Base-by-base conservation (phyloP, 2,888 invertebrate genomes). In the Polydesmus complanatus region DNA sequence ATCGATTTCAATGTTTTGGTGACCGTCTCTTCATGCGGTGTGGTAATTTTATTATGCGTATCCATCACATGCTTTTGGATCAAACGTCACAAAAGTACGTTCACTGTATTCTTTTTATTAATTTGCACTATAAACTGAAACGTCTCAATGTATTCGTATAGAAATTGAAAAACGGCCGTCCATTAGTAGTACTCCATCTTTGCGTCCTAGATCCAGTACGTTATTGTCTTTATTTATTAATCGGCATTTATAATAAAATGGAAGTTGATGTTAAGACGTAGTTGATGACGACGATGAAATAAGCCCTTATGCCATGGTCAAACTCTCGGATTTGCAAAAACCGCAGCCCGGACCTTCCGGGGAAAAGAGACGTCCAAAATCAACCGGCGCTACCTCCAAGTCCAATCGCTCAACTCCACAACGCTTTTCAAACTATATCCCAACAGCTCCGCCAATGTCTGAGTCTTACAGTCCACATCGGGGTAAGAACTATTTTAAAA, bases 371-470 rank as follows among this genome's bases (percentile, higher is more conserved):
- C 37, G 37, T 37, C 37, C 5, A 8, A 37, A 37, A 37, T 8
- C 51, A 51, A 11, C 51, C n/a, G 22, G 51, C n/a, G 51, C 8
- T 8, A 3, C 8, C 8, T 8, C 51, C 5, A 51, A n/a, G n/a
- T 51, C 51, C 5, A 8, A 5, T 14, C 5, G 37, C 14, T 5
- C 8, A 37, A 37, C 37, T 37, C 37, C 37, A 8, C 37, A 37
- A 37, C 37, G 37, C 14, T 37, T 37, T 5, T 37, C 37, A 37
- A 37, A 19, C 11, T 61, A 61, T 51, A 61, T 56, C 23, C 61
- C 61, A 50, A 61, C 56, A 21, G 61, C 61, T 47, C 61, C 61
- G 5, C 61, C 61, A 3, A 61, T 61, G 61, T 61, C 61, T n/a
- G 61, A 61, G 25, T 56, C 56, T 26, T 61, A 61, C 27, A 55